Conservation (phyloP, 2,797 vertebrate species). For the Paramormyrops hopkinsi region DNA sequence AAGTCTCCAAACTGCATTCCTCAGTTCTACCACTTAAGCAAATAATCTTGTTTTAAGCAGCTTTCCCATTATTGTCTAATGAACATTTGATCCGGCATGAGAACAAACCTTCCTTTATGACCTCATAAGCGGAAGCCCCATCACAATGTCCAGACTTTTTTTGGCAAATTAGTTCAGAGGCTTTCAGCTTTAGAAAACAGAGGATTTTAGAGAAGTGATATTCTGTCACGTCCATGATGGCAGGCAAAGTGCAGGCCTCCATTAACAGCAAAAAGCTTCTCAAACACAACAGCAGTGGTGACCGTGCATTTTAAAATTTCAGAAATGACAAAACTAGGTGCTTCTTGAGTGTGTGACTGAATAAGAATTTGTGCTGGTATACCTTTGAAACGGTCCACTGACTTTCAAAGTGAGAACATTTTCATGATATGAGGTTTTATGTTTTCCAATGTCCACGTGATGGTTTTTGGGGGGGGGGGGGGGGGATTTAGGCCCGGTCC, state of each 20-base stretch:
- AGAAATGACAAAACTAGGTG: background rate
- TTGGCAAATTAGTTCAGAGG: background rate
- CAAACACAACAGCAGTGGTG: background rate
- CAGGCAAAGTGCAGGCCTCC: background rate
- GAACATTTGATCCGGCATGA: conserved; percentile 1
- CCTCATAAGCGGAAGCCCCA: conserved; percentile 5
- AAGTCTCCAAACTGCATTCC: background rate
- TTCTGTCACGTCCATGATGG: background rate
- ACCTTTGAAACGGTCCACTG: background rate
- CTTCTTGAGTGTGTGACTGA: background rate
- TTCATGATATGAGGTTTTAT: background rate
- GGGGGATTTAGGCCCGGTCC: background rate
- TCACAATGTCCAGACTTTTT: conserved; percentile 6
- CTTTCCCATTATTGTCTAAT: conserved; percentile 25
- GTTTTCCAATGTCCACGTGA: background rate
- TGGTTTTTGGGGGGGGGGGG: background rate
- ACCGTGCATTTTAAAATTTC: background rate
- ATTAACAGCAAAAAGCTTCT: background rate
- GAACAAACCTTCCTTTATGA: conserved; percentile 11
- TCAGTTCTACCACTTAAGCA: conserved; percentile 12
- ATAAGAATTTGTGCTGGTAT: background rate
- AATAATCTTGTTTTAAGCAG: conserved; percentile 21
- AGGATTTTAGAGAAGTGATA: background rate
- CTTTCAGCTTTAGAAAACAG: background rate
- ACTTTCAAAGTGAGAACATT: background rate